Percentiles rank a stretch among this genome's conserved stretches.
Evolutionary conservation across 2,113 vertebrate species (phyloP).

Genomic region (Mungos mungo): DNA sequence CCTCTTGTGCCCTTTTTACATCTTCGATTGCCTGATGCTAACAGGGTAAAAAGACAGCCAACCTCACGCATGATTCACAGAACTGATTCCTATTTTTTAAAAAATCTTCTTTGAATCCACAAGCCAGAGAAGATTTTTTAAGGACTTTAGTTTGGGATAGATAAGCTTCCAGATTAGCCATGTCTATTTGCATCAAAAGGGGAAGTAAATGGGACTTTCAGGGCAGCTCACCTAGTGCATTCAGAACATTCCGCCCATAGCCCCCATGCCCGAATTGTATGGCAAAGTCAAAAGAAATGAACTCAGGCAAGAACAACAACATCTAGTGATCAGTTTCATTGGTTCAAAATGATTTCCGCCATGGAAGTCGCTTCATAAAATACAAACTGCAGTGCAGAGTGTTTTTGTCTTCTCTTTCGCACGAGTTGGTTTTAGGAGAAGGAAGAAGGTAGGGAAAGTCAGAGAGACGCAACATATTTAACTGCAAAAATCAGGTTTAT

Average conservation of each 20-base stretch:
- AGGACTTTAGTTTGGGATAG: conserved; percentile 62
- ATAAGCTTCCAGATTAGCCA: conserved; percentile 57
- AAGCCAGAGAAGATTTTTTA: conserved; percentile 71
- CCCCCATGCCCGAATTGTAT: background rate
- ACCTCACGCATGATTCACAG: conserved; percentile 64
- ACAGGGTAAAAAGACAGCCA: conserved; percentile 80
- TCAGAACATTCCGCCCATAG: background rate
- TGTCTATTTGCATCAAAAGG: conserved; percentile 65
- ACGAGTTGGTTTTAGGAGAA: conserved; percentile 4
- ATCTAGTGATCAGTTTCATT: background rate
- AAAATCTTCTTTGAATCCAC: conserved; percentile 64
- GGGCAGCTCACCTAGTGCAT: background rate
- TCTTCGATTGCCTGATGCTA: conserved; percentile 72
- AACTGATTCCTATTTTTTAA: conserved; percentile 57
- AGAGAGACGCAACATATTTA: background rate
- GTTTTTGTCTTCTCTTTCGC: background rate
- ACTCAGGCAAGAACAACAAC: background rate
- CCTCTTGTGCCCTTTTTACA: conserved; percentile 68
- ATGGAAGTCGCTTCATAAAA: background rate
- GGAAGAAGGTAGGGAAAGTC: conserved; percentile 28
- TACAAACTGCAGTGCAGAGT: background rate
- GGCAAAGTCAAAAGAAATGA: conserved; percentile 40
- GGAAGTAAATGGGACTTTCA: background rate
- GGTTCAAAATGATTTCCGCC: conserved; percentile 10
- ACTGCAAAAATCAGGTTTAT: conserved; percentile 4